Evolutionary conservation across 2,113 vertebrate genomes (phyloP).

Genomic region (Pachyramphus minor): DNA sequence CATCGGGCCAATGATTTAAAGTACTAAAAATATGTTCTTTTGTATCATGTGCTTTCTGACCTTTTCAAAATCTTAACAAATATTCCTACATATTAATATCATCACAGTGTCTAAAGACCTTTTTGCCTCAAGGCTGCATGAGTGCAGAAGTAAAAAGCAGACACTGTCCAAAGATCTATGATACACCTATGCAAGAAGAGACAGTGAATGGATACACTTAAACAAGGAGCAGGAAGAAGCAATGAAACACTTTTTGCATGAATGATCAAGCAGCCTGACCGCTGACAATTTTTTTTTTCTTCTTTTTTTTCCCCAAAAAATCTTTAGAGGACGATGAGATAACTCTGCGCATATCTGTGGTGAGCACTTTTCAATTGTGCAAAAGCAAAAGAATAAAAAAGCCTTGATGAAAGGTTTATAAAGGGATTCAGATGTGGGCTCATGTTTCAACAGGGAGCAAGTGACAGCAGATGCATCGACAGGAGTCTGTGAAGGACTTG

Average conservation of each 20-base stretch:
- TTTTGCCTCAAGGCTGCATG: background rate
- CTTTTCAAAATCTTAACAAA: constrained; percentile 32
- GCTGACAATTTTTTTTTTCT: background rate
- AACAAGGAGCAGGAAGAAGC: background rate
- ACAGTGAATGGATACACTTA: background rate
- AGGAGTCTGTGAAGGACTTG: background rate
- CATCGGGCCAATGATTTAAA: background rate
- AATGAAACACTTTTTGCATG: background rate
- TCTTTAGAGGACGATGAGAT: background rate
- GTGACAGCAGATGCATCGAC: background rate
- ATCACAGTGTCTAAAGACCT: background rate
- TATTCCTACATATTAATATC: background rate
- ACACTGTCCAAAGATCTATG: background rate
- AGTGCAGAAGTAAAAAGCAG: background rate
- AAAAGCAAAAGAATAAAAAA: background rate
- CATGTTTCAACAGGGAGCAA: background rate
- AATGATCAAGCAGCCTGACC: background rate
- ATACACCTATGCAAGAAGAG: background rate
- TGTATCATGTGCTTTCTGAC: background rate
- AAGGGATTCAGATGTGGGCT: background rate
- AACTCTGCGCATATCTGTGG: background rate
- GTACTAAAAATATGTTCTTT: background rate
- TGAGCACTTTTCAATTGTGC: background rate
- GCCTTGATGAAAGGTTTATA: background rate
- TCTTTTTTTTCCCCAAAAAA: background rate